Percentiles rank a stretch among this genome's conserved stretches.
These are phyloP conservation scores for Rhinella marina DNA, from an alignment of 2,797 vertebrate species.

Conservation along the genomic window DNA sequence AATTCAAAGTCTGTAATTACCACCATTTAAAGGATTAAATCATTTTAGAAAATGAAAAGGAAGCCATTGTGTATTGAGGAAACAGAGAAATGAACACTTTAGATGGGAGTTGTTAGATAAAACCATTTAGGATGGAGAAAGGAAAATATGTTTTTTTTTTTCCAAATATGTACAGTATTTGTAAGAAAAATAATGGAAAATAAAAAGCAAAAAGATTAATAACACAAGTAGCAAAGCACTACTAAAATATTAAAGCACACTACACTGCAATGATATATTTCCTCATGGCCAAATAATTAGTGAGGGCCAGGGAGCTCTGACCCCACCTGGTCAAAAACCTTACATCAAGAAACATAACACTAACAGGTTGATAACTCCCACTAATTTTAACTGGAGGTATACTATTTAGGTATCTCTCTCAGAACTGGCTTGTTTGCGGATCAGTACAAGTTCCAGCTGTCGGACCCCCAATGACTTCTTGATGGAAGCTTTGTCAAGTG, in stretches of 20 bases:
- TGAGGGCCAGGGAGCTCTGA: neutral
- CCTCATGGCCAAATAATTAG: neutral
- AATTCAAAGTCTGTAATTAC: constrained; percentile 45
- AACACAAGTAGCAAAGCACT: neutral
- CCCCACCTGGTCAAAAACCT: too few relatives aligned
- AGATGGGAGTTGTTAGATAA: constrained; percentile 26
- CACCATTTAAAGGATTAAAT: constrained; percentile 53
- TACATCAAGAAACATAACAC: too few relatives aligned
- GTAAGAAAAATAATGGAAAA: neutral
- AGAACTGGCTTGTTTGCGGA: too few relatives aligned
- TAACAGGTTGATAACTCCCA: too few relatives aligned
- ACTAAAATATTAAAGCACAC: neutral
- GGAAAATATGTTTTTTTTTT: neutral
- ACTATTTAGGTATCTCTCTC: too few relatives aligned
- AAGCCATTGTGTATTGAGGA: constrained; percentile 31
- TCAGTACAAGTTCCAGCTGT: too few relatives aligned
- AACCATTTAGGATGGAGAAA: neutral
- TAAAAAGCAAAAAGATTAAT: neutral
- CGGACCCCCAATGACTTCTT: too few relatives aligned
- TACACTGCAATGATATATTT: neutral
- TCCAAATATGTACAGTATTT: neutral
- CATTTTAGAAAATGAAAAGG: constrained; percentile 32
- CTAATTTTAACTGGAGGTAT: too few relatives aligned
- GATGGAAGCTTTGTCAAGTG: too few relatives aligned
- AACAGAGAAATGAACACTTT: constrained; percentile 35